Base-by-base conservation (phyloP, 1,140 invertebrate species). In the Eulimnadia texana region DNA sequence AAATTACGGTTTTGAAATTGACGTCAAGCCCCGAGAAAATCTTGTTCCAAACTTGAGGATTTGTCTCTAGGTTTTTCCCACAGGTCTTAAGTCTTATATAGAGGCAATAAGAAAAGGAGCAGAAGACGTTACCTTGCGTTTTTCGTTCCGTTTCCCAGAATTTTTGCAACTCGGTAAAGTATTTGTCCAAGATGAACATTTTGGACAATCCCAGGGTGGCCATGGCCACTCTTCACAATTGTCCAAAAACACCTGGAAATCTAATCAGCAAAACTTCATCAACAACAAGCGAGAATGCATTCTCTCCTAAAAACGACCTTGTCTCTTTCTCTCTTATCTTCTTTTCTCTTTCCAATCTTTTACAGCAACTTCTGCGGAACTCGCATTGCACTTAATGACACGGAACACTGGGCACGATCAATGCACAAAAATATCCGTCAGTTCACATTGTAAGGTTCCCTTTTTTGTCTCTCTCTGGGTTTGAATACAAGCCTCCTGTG, bases 71-170 rank as follows among this genome's bases (percentile, higher is more conserved):
- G n/a, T n/a, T n/a, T n/a, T n/a, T n/a, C n/a, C n/a, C n/a, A n/a
- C n/a, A n/a, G n/a, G n/a, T n/a, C n/a, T n/a, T n/a, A n/a, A n/a
- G n/a, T n/a, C n/a, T n/a, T n/a, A n/a, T n/a, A n/a, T n/a, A n/a
- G n/a, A n/a, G n/a, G n/a, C n/a, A n/a, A n/a, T n/a, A n/a, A n/a
- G n/a, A n/a, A n/a, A n/a, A n/a, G n/a, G n/a, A 16, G 16, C 1
- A 3, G 13, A 56, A 20, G 23, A 29, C 29, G 54, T 71, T 82
- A 92, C 90, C 90, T 89, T 93, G 90, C 67, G 93, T 79, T 78
- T 92, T 92, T 76, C 90, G 91, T 75, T 93, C 90, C 58, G 90
- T 93, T 76, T 94, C 90, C 90, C 90, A 93, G 77, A 92, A 93
- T 78, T 93, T 93, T 73, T 93, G 90, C 73, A 93, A 79, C 78